Percentiles rank a stretch among this genome's conserved stretches.
phyloP scores from a whole-genome alignment of 2,797 vertebrate genomes.

The Mionectes olivaceus region DNA sequence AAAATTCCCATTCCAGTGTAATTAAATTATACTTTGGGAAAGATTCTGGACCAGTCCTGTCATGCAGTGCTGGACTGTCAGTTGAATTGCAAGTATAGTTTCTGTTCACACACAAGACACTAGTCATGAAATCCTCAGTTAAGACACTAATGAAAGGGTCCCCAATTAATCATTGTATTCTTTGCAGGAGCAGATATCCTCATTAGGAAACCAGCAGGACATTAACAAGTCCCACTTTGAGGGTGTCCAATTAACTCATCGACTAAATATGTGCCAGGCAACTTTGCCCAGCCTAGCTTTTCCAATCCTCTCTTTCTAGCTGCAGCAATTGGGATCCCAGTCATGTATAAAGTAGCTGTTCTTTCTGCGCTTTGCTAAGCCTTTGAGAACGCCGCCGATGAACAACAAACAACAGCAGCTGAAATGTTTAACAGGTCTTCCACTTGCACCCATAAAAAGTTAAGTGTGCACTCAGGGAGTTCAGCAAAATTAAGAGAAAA shows the following conservation, averaged over 20 bases:
- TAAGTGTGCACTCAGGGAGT: neutral
- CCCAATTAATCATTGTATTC: slow-evolving; percentile 45
- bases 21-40: slow-evolving; percentile 19
- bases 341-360: neutral
- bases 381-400: neutral
- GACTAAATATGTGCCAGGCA: slow-evolving; percentile 33
- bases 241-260: slow-evolving; percentile 51
- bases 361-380: neutral
- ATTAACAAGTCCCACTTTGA: slow-evolving; percentile 34
- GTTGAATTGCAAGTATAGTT: slow-evolving; percentile 6
- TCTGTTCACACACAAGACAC: neutral
- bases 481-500: neutral
- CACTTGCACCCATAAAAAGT: neutral
- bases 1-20: neutral
- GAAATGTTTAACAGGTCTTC: slow-evolving; percentile 10
- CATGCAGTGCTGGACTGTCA: neutral
- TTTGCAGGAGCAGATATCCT: slow-evolving; percentile 24
- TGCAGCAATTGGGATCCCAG: neutral
- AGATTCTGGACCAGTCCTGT: neutral
- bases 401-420: neutral
- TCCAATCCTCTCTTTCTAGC: neutral
- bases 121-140: slow-evolving; percentile 35
- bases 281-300: neutral
- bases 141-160: slow-evolving; percentile 21
- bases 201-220: slow-evolving; percentile 45